Conservation (phyloP, 2,888 invertebrate genomes). For the Leucoptera coffeella region DNA sequence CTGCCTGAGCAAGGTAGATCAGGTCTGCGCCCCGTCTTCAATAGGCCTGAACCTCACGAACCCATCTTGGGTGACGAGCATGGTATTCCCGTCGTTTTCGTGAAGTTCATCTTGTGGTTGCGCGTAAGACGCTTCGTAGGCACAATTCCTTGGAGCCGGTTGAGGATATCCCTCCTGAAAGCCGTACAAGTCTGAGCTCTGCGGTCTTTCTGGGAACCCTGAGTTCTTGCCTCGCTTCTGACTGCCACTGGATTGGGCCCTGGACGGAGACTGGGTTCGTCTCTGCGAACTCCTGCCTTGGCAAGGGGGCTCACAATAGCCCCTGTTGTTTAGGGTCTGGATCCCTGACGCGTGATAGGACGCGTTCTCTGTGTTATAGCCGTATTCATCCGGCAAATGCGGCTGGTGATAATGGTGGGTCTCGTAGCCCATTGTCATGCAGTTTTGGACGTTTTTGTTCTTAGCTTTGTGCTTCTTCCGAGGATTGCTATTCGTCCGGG, state of each 20-base stretch:
- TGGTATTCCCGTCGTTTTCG: slow-evolving; percentile 57
- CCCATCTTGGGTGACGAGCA: slow-evolving; percentile 87
- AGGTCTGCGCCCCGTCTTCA: slow-evolving; percentile 48
- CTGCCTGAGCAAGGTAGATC: no score
- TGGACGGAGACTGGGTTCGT: slow-evolving; percentile 31
- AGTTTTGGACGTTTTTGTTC: slow-evolving; percentile 49
- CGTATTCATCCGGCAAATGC: slow-evolving; percentile 43
- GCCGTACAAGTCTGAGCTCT: slow-evolving; percentile 55
- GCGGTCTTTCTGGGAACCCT: slow-evolving; percentile 58
- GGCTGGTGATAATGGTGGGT: slow-evolving; percentile 48
- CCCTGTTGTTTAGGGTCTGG: slow-evolving; percentile 42
- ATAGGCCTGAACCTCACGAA: slow-evolving; percentile 79
- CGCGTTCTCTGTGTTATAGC: slow-evolving; percentile 40
- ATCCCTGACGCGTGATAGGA: slow-evolving; percentile 48
- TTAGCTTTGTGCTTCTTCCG: slow-evolving; percentile 43
- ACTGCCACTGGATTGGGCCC: slow-evolving; percentile 40
- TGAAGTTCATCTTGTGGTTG: slow-evolving; percentile 47
- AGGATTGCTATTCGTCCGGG: slow-evolving; percentile 46
- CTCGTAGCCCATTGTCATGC: slow-evolving; percentile 56
- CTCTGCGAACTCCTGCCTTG: slow-evolving; percentile 34
- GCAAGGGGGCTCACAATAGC: slow-evolving; percentile 30
- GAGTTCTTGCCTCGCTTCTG: slow-evolving; percentile 44
- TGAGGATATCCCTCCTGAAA: slow-evolving; percentile 44
- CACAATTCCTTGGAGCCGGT: slow-evolving; percentile 41
- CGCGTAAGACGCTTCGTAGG: slow-evolving; percentile 48